These are phyloP conservation scores for Ciconia maguari DNA, from an alignment of 2,113 vertebrate genomes.

Conservation along the genomic window DNA sequence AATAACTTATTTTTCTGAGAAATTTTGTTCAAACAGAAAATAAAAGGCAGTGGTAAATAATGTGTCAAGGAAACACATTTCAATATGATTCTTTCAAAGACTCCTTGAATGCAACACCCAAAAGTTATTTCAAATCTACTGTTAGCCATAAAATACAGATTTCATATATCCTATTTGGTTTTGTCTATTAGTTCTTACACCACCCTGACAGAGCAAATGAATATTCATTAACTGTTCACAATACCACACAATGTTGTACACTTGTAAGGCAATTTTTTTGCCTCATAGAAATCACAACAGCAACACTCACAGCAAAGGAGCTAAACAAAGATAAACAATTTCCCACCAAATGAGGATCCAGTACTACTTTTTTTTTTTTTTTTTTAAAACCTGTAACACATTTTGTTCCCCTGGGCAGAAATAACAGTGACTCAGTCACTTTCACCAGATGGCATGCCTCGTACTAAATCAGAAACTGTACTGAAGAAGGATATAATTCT, in stretches of 20 bases:
- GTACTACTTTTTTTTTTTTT: background rate
- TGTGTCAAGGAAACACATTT: background rate
- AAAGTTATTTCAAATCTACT: background rate
- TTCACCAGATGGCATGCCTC: slow-evolving; percentile 25
- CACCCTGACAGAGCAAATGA: background rate
- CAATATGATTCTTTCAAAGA: background rate
- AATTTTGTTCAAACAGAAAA: background rate
- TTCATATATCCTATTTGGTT: background rate
- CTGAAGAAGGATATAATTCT: slow-evolving; percentile 13
- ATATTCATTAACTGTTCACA: background rate
- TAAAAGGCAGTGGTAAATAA: background rate
- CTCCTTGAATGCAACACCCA: background rate
- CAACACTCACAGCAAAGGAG: background rate
- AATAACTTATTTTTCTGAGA: background rate
- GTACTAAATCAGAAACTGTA: background rate
- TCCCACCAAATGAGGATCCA: background rate
- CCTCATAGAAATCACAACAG: background rate
- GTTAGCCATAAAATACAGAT: background rate
- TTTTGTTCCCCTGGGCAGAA: background rate
- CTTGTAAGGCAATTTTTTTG: background rate
- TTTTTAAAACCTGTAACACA: background rate
- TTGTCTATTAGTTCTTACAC: background rate
- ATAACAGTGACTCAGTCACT: slow-evolving; percentile 10
- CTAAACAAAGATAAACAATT: background rate
- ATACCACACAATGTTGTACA: background rate